These are phyloP conservation scores for Ichneumoninae sp. DNA, from an alignment of 2,888 invertebrate genomes.

Conservation along the genomic window DNA sequence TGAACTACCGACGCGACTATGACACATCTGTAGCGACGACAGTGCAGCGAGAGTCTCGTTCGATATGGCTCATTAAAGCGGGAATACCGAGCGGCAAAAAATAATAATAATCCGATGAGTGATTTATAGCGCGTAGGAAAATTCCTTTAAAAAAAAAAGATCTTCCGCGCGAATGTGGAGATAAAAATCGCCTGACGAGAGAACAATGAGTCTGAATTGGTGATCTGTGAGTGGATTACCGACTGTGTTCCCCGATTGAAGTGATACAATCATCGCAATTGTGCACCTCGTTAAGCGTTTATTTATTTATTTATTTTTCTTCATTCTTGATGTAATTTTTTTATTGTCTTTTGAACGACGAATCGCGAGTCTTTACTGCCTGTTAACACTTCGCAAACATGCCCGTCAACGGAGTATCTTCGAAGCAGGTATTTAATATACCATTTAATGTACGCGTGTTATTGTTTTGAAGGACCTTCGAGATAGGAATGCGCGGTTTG, in stretches of 20 bases:
- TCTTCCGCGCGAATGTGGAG: neutral
- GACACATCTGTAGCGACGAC: neutral
- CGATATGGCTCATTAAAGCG: neutral
- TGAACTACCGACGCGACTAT: neutral
- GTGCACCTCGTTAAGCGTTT: neutral
- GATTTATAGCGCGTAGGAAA: neutral
- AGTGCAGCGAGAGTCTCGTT: neutral
- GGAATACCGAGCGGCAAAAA: neutral
- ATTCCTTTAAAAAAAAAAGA: neutral
- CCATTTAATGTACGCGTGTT: neutral
- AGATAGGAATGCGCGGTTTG: neutral
- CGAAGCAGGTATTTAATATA: constrained; percentile 30
- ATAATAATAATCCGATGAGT: neutral
- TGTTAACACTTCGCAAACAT: constrained; percentile 12
- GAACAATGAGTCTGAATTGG: neutral
- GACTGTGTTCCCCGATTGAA: neutral
- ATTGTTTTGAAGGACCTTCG: neutral
- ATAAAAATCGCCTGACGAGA: neutral
- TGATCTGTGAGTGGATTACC: neutral
- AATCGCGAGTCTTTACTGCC: neutral
- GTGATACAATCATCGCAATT: constrained; percentile 6
- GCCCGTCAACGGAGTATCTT: constrained; percentile 35
- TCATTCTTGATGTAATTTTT: constrained; percentile 20
- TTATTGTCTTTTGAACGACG: neutral
- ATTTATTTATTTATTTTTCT: neutral